Base-by-base conservation (phyloP, 53 echinoderm and acorn worm species). In the Pentamera pediparva region DNA sequence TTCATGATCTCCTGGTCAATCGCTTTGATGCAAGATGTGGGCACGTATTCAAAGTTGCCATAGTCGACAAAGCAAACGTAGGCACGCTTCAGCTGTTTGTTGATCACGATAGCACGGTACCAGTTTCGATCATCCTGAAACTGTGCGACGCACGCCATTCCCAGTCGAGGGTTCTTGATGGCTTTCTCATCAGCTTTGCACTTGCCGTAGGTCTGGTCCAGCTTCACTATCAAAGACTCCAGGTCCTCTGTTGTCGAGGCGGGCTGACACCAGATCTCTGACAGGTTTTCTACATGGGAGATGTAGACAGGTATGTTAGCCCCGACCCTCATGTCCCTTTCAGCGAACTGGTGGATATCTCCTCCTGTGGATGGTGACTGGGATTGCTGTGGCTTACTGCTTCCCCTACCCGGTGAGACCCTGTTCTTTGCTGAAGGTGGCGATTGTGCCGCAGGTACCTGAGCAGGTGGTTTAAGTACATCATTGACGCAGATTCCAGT, bases 61-160 rank as follows among this genome's bases (percentile, higher is more conserved):
- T 91, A 98, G 59, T 98, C 98, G n/a, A 92, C 91, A 58, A 92
- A 98, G 27, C 82, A 79, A 20, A 98, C 92, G n/a, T 89, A 77
- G 27, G 83, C 71, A 35, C 56, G 70, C 22, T 72, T 71, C 2
- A 77, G 57, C 41, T 89, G 80, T 26, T 83, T 84, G 75, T 87
- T 79, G 35, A 78, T 78, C 35, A 98, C 82, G 37, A 88, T 83
- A 77, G 77, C 92, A 39, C 98, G 60, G 32, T 98, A 98, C 98
- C 98, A 98, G 78, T 86, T 89, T 39, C 79, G 63, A 80, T 91
- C 89, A 15, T 80, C 81, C 15, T 79, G 60, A 65, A 89, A 98
- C 79, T 89, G 87, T 2, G 98, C 98, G 36, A 88, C 70, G 43
- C 98, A 98, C 34, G 84, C 73, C 26, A 77, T 87, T 25, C 98